Evolutionary conservation across 1,140 invertebrate species (phyloP).

Genomic region (Diprion similis): DNA sequence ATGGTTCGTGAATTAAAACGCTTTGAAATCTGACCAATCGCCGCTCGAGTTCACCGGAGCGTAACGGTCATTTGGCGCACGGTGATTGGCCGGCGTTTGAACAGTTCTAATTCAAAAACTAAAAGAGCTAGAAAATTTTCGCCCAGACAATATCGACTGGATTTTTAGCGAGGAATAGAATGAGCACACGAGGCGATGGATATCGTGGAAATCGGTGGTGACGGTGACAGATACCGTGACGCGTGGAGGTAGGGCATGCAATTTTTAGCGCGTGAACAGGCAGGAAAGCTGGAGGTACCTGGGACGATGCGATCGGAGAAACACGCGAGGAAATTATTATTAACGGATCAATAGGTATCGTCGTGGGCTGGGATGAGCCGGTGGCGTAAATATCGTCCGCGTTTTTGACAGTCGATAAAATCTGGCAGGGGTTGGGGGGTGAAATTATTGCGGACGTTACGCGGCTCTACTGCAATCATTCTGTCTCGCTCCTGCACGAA

Average conservation of each 20-base stretch:
- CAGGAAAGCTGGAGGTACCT: too few species aligned
- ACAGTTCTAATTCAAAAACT: not conserved
- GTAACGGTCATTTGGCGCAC: not conserved
- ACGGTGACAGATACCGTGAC: not conserved
- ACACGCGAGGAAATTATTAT: not conserved
- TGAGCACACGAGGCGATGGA: not conserved
- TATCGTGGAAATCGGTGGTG: not conserved
- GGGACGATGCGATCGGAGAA: not conserved
- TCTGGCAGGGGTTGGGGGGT: not conserved
- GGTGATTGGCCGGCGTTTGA: not conserved
- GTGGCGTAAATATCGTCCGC: not conserved
- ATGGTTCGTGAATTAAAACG: not conserved
- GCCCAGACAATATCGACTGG: not conserved
- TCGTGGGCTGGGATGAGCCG: not conserved
- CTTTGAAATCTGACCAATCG: not conserved
- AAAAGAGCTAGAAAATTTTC: not conserved
- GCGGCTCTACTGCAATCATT: not conserved
- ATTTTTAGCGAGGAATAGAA: not conserved
- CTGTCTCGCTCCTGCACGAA: too few species aligned
- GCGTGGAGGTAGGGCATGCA: too few species aligned
- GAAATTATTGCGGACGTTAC: not conserved
- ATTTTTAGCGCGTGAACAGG: too few species aligned
- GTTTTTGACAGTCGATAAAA: constrained; percentile 1
- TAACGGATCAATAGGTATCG: not conserved
- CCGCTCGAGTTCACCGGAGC: not conserved